These are phyloP conservation scores for Ardeotis arabs DNA, from an alignment of 2,113 vertebrate species.

Conservation along the genomic window DNA sequence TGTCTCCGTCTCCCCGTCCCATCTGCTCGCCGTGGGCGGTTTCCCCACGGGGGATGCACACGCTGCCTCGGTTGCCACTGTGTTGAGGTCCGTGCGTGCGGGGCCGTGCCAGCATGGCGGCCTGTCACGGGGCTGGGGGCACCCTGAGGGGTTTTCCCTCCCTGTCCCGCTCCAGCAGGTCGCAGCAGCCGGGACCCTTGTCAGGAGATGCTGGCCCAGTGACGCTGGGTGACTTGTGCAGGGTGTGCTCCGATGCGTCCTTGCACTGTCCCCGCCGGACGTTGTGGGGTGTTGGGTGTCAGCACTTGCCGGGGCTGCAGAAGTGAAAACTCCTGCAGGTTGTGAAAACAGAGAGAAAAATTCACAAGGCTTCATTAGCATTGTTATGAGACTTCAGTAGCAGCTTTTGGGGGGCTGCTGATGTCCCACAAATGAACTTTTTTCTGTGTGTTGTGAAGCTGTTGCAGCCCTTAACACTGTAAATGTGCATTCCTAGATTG, in stretches of 20 bases:
- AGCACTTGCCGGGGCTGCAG: not conserved
- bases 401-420: not conserved
- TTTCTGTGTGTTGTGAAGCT: not conserved
- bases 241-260: not conserved
- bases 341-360: not conserved
- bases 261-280: rapidly evolving
- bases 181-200: not conserved
- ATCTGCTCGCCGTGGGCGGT: rapidly evolving
- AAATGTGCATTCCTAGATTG: not conserved
- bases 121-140: not conserved
- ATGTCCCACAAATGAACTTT: not conserved
- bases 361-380: not conserved
- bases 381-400: not conserved
- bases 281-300: rapidly evolving
- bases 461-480: not conserved
- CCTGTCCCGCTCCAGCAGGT: not conserved
- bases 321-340: not conserved
- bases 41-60: not conserved
- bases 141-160: not conserved
- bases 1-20: no score
- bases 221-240: rapidly evolving
- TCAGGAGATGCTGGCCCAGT: not conserved
- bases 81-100: not conserved
- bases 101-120: not conserved
- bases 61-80: not conserved